Conservation (phyloP, 2,113 vertebrate species). For the rabbit (Oryctolagus cuniculus) region mOryCun1.1 NC_091432.1:194160501-194161000, state of each 20-base stretch:
- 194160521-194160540: not conserved
- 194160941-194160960: not conserved
- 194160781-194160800: not conserved
- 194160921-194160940: not conserved
- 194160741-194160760: not conserved
- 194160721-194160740: not conserved
- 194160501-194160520: not conserved
- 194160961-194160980: not conserved
- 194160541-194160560: not conserved
- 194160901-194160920: not conserved
- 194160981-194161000: not conserved
- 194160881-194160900: not conserved
- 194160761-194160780: not conserved
- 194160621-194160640: too few species aligned
- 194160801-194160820: not conserved
- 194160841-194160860: not conserved
- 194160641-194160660: not conserved
- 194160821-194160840: not conserved
- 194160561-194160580: not conserved
- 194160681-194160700: not conserved
- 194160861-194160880: not conserved
- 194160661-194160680: not conserved
- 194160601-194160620: not conserved
- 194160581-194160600: not conserved
- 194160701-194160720: not conserved